Conservation (phyloP, 2,797 vertebrate species). For the Sebastes aleutianus region DNA sequence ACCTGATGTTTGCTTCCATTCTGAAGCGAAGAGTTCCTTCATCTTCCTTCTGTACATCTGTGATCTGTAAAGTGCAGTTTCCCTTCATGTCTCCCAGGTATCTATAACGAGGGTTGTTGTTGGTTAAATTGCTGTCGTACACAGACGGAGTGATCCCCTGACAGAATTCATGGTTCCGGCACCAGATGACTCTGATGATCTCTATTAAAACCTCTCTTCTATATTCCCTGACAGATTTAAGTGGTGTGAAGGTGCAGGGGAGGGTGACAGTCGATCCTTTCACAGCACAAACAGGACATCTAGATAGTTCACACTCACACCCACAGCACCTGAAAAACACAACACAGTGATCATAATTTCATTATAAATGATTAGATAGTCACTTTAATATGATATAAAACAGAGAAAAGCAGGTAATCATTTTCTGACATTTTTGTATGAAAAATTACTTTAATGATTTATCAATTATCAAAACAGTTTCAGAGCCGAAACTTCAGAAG, state of each 20-base stretch:
- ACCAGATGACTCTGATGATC: neutral
- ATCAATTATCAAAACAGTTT: no score
- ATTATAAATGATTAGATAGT: no score
- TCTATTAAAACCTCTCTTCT: accelerated
- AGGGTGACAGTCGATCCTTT: neutral
- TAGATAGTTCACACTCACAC: accelerated
- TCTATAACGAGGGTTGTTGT: neutral
- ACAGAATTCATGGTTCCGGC: accelerated
- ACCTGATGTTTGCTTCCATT: accelerated
- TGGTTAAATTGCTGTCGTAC: neutral
- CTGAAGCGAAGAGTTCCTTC: neutral
- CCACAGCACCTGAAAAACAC: neutral
- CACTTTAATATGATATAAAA: no score
- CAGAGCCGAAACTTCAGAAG: no score
- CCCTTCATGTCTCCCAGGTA: neutral
- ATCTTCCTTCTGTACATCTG: neutral
- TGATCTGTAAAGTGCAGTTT: neutral
- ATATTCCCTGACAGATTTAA: accelerated
- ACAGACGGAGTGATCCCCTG: accelerated
- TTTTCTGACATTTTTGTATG: no score
- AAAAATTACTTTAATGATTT: no score
- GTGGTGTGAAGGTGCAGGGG: neutral
- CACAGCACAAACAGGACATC: neutral
- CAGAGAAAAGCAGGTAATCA: no score
- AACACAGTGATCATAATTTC: no score